Base-by-base conservation (phyloP, 2,797 vertebrate species). In the Rhinatrema bivittatum region DNA sequence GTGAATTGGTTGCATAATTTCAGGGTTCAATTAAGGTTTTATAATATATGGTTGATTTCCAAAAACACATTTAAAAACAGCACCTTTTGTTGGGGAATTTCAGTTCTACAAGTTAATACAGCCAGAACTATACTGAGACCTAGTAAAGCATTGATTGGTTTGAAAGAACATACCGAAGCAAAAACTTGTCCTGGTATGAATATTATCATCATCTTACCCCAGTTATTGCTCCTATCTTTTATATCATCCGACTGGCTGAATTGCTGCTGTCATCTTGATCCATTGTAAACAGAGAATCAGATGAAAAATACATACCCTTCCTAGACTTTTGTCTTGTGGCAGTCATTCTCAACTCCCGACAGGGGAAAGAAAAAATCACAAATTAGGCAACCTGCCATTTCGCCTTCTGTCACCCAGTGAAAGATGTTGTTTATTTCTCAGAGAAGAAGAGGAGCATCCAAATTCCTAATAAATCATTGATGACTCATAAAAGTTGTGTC, bases 381-480 rank as follows among this genome's bases (percentile, higher is more conserved):
- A 33, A 54, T 46, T 34, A 43, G 25, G 39, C n/a, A n/a, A n/a
- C n/a, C n/a, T 39, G 22, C 25, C 46, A 42, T 24, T 9, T 19
- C 29, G 36, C 37, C 53, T 51, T 27, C 7, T 56, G 25, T 52
- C 54, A 56, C 25, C 32, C 55, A 65, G 20, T 53, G 49, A 70
- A 71, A 70, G 50, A 62, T 42, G 21, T 20, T 46, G 3, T 19
- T 64, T 67, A 20, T 49, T 60, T 47, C 37, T 32, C 21, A n/a
- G n/a, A n/a, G 11, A 42, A 16, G 45, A 61, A 14, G 36, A 51
- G 35, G 17, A 47, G 40, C 36, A 24, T 52, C 14, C 38, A 31
- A 13, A 55, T 59, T 71, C 58, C 61, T 65, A 64, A 74, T 73
- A 70, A 67, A 72, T 70, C 57, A 59, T 21, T 59, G 48, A 56